Base-by-base conservation (phyloP, 2,888 invertebrate genomes). In the Nyleta sp. region DNA sequence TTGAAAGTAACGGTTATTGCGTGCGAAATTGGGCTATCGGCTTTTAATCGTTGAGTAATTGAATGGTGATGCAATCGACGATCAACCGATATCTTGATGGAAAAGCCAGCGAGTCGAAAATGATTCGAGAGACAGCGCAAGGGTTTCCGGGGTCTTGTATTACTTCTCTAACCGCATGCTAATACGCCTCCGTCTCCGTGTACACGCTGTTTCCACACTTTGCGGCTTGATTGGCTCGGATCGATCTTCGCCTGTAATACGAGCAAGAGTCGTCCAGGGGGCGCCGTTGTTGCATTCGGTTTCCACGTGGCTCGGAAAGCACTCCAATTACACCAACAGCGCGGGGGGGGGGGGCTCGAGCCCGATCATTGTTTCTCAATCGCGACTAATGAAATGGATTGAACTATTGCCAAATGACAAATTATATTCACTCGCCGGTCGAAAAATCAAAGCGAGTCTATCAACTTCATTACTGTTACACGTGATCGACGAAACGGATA, bases 91-190 rank as follows among this genome's bases (percentile, higher is more conserved):
- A 65, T 22, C n/a, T 28, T 59, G 65, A 65, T 68, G 75, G 62
- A 70, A 76, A 76, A 70, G 17, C 10, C 76, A 76, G 44, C 55
- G 38, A 71, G 59, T 40, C 52, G 76, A 77, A 71, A 77, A 77
- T 65, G 59, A 71, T 76, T 70, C 31, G 59, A 42, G 53, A 28
- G 44, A 52, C 59, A 70, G 70, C 46, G 59, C 74, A 68, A 65
- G 70, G 70, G 62, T 48, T 64, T 70, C 59, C 62, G 42, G 35
- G 50, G 44, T 70, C 57, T 70, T 59, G 57, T 65, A 57, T 76
- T 64, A 76, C 76, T 57, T 59, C 24, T 42, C 28, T 13, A 50
- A 72, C 64, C 72, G 48, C 64, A 60, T 15, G 53, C 46, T 59
- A 73, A 73, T 65, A 15, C 24, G 22, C 40, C 40, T n/a, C 3